Conservation (phyloP, 2,797 vertebrate genomes). For the Microctenopoma steveboyesi region DNA sequence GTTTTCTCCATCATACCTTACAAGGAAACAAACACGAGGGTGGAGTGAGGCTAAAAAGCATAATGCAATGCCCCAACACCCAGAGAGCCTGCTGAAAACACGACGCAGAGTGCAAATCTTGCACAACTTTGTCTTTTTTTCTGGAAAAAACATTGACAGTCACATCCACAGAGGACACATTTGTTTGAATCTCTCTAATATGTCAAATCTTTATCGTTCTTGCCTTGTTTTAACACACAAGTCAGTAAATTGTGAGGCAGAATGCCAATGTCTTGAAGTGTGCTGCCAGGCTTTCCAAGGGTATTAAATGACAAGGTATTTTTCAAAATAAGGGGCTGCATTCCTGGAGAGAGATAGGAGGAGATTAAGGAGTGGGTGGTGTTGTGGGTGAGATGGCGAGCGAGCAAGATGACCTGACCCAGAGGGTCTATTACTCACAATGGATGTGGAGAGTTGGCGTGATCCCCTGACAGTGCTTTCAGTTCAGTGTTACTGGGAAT, state of each 20-base stretch:
- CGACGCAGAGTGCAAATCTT: slow-evolving; percentile 60
- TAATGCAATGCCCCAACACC: slow-evolving; percentile 72
- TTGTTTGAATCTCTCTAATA: slow-evolving; percentile 69
- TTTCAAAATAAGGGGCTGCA: slow-evolving; percentile 80
- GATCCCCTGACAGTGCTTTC: slow-evolving; percentile 46
- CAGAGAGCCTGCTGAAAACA: slow-evolving; percentile 52
- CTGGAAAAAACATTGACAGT: slow-evolving; percentile 53
- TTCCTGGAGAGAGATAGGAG: slow-evolving; percentile 82
- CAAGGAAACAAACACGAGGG: slow-evolving; percentile 76
- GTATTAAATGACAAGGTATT: slow-evolving; percentile 83
- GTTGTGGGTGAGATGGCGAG: slow-evolving; percentile 54
- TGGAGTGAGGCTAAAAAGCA: slow-evolving; percentile 56
- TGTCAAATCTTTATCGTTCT: slow-evolving; percentile 64
- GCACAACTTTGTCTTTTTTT: slow-evolving; percentile 54
- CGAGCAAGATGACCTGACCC: slow-evolving; percentile 68
- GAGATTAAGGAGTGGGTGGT: slow-evolving; percentile 73
- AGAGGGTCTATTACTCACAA: slow-evolving; percentile 62
- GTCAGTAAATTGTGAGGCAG: slow-evolving; percentile 69
- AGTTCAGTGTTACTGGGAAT: slow-evolving; percentile 25
- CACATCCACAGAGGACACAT: slow-evolving; percentile 44
- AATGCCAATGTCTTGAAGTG: slow-evolving; percentile 69
- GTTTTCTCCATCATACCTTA: slow-evolving; percentile 77
- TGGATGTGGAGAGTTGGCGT: slow-evolving; percentile 44
- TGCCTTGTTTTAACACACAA: slow-evolving; percentile 70
- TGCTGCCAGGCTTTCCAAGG: slow-evolving; percentile 76